Conservation (phyloP, 2,797 vertebrate genomes). For the Scomberomorus guttatus region DNA sequence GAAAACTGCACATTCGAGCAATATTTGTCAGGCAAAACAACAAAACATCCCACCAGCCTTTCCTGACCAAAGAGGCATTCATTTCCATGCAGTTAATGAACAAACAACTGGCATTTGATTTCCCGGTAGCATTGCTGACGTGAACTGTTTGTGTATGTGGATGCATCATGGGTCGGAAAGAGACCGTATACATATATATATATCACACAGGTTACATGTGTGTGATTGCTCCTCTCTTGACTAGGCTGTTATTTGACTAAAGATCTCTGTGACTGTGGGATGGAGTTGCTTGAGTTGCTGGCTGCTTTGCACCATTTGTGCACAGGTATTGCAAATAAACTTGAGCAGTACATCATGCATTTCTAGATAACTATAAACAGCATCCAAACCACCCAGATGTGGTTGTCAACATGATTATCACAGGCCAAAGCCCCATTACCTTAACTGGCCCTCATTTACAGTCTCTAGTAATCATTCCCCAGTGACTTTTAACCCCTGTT, state of each 20-base stretch:
- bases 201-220: background rate
- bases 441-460: slow-evolving; percentile 4
- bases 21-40: slow-evolving; percentile 8
- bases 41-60: slow-evolving; percentile 1
- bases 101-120: slow-evolving; percentile 28
- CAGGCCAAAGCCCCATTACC: slow-evolving; percentile 22
- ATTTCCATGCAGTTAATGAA: slow-evolving; percentile 21
- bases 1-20: background rate
- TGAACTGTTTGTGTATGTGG: background rate
- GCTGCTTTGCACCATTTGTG: background rate
- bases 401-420: slow-evolving; percentile 16
- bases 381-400: background rate
- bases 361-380: background rate
- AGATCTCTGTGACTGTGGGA: background rate
- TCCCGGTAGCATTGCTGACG: slow-evolving; percentile 27
- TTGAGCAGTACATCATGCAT: background rate
- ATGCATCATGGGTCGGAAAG: slow-evolving; percentile 16
- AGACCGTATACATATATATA: background rate
- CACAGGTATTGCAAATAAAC: background rate
- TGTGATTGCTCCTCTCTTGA: background rate
- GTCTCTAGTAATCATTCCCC: slow-evolving; percentile 15
- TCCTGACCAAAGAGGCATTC: slow-evolving; percentile 6
- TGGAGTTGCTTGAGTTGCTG: background rate
- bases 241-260: background rate
- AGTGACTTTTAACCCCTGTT: slow-evolving; percentile 32